phyloP scores from a whole-genome alignment of 2,797 vertebrate genomes.

The Masticophis lateralis region DNA sequence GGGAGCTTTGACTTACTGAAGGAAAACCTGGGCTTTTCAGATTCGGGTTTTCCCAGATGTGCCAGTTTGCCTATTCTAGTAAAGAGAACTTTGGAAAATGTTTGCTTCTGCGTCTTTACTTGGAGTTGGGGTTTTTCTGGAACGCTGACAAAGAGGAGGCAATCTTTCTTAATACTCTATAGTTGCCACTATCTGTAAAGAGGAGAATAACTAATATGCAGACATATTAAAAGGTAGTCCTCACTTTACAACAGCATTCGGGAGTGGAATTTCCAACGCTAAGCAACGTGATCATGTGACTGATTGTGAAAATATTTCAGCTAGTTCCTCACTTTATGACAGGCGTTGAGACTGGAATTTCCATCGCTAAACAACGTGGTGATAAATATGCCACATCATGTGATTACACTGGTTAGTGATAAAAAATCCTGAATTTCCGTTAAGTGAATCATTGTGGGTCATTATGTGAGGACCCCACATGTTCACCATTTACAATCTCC shows the following conservation, averaged over 20 bases:
- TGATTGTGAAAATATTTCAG: not conserved
- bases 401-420: not conserved
- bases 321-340: not conserved
- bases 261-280: not conserved
- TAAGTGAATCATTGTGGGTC: not conserved
- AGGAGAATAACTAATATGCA: not conserved
- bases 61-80: too few species aligned
- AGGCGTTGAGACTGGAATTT: not conserved
- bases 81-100: too few species aligned
- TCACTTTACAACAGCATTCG: not conserved
- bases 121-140: too few species aligned
- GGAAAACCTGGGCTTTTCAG: too few species aligned
- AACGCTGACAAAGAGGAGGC: too few species aligned
- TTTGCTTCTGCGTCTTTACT: too few species aligned
- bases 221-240: not conserved
- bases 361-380: not conserved
- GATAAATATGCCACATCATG: not conserved
- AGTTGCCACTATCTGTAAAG: not conserved
- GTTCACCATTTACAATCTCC: not conserved
- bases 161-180: not conserved
- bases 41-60: too few species aligned
- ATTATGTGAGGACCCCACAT: not conserved
- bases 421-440: not conserved
- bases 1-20: too few species aligned
- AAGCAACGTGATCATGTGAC: not conserved